Conservation (phyloP, 2,113 vertebrate genomes). For the Leptobrachium ailaonicum region DNA sequence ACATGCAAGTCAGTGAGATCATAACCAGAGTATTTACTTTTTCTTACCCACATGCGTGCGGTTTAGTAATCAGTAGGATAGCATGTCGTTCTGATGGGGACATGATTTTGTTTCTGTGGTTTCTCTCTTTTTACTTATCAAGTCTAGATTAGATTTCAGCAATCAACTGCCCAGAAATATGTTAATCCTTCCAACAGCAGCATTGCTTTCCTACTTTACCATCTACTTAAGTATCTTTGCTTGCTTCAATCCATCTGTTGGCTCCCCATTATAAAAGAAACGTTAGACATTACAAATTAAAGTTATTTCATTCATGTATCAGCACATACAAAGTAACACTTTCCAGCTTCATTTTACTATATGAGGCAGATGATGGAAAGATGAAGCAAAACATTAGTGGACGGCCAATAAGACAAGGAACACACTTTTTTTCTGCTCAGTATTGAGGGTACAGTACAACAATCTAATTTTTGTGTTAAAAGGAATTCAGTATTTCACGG, state of each 20-base stretch:
- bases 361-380: too few species aligned
- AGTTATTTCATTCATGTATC: too few species aligned
- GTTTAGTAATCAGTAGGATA: background rate
- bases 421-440: too few species aligned
- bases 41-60: background rate
- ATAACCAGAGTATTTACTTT: background rate
- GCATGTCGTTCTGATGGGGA: background rate
- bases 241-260: background rate
- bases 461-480: too few species aligned
- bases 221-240: background rate
- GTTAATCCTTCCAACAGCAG: slow-evolving; percentile 3
- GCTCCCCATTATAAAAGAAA: too few species aligned
- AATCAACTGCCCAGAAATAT: background rate
- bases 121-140: slow-evolving; percentile 24
- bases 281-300: too few species aligned
- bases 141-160: slow-evolving; percentile 18
- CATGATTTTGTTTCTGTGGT: slow-evolving; percentile 5
- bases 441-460: too few species aligned
- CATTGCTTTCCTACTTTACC: slow-evolving; percentile 5
- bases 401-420: too few species aligned
- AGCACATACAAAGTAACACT: too few species aligned
- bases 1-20: background rate
- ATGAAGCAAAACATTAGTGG: too few species aligned
- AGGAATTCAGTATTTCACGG: too few species aligned
- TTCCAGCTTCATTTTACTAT: too few species aligned